Base-by-base conservation (phyloP, 2,113 vertebrate genomes). In the Alethe castanea region DNA sequence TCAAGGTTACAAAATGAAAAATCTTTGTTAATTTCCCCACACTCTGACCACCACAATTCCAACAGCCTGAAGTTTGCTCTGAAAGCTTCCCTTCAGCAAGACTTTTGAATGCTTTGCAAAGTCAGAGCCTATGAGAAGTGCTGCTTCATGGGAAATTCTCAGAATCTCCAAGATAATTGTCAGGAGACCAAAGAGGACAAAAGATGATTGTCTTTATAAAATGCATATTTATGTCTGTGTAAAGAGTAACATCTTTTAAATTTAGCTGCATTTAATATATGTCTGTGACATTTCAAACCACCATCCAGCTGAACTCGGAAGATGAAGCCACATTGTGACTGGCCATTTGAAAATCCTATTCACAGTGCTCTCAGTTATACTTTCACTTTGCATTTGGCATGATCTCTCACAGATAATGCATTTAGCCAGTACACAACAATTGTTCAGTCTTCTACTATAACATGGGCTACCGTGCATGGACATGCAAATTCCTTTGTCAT, bases 361-460 rank as follows among this genome's bases (percentile, higher is more conserved):
- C 76, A 69, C 24, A n/a, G 3, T 56, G 26, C 61, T 94, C 94
- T 96, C 72, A 92, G 95, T 64, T 83, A 44, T 82, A 94, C 76
- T 89, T 86, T 81, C 84, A 80, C 45, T 88, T 96, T 90, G 84
- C 94, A 76, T 97, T 96, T 95, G 90, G 57, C 93, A 83, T 90
- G 91, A 96, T 97, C 93, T 94, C 33, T 11, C 88, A 56, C 53
- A 95, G 88, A 97, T 95, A 97, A 92, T 72, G 71, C 88, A 86
- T 91, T 94, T 96, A 96, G 71, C 83, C 65, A 88, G 53, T 50
- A 81, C 19, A 42, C 80, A 97, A 90, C 90, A 95, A 80, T 70
- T 24, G 36, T 47, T 91, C 59, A 44, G 24, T 69, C 59, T 79
- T 78, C 61, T 76, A 29, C 53, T 67, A 45, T 22, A 94, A 48